Conservation (phyloP, 2,888 invertebrate genomes). For the Sisyra terminalis region DNA sequence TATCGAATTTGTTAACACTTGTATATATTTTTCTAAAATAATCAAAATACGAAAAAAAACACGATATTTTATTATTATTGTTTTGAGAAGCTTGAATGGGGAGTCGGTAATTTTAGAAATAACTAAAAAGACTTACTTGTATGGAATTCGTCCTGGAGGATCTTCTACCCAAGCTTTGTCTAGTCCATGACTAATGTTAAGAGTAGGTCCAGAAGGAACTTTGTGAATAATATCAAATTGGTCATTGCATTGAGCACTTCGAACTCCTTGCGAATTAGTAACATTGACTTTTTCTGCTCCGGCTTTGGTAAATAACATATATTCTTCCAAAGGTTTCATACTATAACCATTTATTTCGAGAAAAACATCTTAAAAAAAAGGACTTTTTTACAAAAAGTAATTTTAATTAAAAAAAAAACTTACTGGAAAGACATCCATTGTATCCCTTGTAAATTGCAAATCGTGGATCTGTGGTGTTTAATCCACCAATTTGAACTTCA, state of each 20-base stretch:
- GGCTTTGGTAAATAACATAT: constrained; percentile 78
- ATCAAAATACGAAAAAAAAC: too few species aligned
- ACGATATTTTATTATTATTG: too few species aligned
- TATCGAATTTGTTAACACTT: too few species aligned
- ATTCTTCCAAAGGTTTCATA: constrained; percentile 82
- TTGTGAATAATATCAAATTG: constrained; percentile 50
- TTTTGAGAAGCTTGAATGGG: too few species aligned
- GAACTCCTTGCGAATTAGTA: constrained; percentile 71
- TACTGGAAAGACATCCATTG: constrained; percentile 80
- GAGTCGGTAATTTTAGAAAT: too few species aligned
- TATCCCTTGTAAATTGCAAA: constrained; percentile 73
- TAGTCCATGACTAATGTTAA: constrained; percentile 37
- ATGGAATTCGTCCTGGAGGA: constrained; percentile 58
- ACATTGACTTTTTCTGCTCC: constrained; percentile 73
- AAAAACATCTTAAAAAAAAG: constrained; percentile 50
- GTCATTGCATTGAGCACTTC: constrained; percentile 72
- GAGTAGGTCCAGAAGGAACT: constrained; percentile 35
- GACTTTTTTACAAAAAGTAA: constrained; percentile 2
- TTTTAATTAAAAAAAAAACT: constrained; percentile 23
- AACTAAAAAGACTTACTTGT: constrained; percentile 26
- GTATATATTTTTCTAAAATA: too few species aligned
- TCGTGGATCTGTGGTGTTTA: constrained; percentile 68
- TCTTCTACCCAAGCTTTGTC: constrained; percentile 75
- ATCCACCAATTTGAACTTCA: constrained; percentile 74
- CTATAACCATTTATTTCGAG: constrained; percentile 64